Percentiles rank a stretch among this genome's conserved stretches.
These are phyloP conservation scores for Neostethus bicornis DNA, from an alignment of 2,797 vertebrate species.

Conservation along the genomic window DNA sequence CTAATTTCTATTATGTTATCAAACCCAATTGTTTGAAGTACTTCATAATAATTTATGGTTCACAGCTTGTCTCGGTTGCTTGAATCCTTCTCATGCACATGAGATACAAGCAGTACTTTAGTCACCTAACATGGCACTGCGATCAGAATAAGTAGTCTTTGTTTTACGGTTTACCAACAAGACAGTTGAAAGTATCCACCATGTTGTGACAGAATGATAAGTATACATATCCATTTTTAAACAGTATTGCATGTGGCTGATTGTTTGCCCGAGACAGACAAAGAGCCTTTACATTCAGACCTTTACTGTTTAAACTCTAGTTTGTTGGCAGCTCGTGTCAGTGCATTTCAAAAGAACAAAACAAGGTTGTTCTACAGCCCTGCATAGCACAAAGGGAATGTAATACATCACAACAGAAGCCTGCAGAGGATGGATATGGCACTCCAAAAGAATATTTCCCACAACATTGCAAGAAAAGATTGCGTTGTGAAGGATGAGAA, in stretches of 20 bases:
- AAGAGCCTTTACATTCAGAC: slow-evolving; percentile 1
- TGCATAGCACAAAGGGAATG: neutral
- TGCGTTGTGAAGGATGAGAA: neutral
- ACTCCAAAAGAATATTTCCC: neutral
- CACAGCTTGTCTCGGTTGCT: neutral
- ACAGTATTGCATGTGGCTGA: neutral
- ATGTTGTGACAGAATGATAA: neutral
- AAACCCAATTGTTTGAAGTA: slow-evolving; percentile 12
- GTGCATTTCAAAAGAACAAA: neutral
- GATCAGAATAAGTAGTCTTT: neutral
- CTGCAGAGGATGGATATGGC: neutral
- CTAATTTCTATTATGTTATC: slow-evolving; percentile 38
- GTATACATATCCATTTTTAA: neutral
- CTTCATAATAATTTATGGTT: slow-evolving; percentile 5
- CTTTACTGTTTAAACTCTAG: neutral
- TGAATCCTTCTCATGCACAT: neutral
- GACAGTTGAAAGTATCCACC: neutral
- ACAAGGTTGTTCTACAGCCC: neutral
- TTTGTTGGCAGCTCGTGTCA: slow-evolving; percentile 7
- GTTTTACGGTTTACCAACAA: slow-evolving; percentile 2
- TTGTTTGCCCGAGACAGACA: neutral
- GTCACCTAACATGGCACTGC: neutral
- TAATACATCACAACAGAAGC: neutral
- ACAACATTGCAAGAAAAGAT: neutral
- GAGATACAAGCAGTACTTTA: neutral